phyloP scores from a whole-genome alignment of 1,140 invertebrate genomes.

The Drosophila mojavensis region DNA sequence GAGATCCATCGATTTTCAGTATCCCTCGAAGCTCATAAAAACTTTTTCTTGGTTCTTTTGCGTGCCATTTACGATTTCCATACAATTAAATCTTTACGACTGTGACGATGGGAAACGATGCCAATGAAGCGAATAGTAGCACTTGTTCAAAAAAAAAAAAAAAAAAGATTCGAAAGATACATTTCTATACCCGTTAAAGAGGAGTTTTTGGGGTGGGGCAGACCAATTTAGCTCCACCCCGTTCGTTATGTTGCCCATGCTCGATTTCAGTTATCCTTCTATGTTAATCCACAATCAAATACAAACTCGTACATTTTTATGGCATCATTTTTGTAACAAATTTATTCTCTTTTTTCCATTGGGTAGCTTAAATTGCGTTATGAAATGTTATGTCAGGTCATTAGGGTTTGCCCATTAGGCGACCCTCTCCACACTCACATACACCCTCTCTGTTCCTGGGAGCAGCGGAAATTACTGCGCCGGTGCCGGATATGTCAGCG shows the following conservation, averaged over 20 bases:
- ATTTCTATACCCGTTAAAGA: constrained; percentile 19
- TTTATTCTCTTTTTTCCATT: constrained; percentile 45
- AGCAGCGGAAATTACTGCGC: constrained; percentile 64
- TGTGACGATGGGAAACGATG: constrained; percentile 45
- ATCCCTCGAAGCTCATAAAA: constrained; percentile 40
- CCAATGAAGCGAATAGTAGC: constrained; percentile 19
- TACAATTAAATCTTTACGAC: constrained; percentile 81
- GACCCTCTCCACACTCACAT: not conserved
- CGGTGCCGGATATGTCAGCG: constrained; percentile 68
- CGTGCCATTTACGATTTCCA: constrained; percentile 80
- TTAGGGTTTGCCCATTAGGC: constrained; percentile 69
- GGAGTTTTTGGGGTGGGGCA: not conserved
- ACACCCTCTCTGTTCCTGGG: constrained; percentile 8
- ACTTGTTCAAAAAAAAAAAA: constrained; percentile 28
- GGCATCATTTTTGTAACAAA: constrained; percentile 58
- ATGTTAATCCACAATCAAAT: constrained; percentile 70
- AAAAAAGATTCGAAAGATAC: constrained; percentile 28
- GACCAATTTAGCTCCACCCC: constrained; percentile 24
- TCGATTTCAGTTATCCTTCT: constrained; percentile 9
- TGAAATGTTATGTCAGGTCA: constrained; percentile 78
- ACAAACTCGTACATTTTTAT: constrained; percentile 58
- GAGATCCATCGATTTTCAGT: constrained; percentile 66
- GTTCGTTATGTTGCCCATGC: not conserved
- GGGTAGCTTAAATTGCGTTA: constrained; percentile 71
- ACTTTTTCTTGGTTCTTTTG: constrained; percentile 62